phyloP scores from a whole-genome alignment of 1,140 invertebrate genomes.

The Maconellicoccus hirsutus region DNA sequence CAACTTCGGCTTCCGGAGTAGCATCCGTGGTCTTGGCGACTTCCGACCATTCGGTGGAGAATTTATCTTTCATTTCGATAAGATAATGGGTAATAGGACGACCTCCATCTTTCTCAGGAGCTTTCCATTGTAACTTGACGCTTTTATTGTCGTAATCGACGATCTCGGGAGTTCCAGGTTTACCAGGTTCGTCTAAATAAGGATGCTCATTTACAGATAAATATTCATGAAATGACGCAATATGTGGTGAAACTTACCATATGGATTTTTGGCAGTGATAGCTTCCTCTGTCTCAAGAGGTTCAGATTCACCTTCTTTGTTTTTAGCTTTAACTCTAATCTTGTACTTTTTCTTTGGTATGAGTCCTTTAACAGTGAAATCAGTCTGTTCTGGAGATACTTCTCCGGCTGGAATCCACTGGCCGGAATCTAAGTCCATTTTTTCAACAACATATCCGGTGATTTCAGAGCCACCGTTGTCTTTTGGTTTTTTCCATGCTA shows the following conservation, averaged over 20 bases:
- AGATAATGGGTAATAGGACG: constrained; percentile 89
- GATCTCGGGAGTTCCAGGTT: constrained; percentile 82
- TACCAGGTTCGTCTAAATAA: constrained; percentile 61
- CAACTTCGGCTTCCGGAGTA: constrained; percentile 66
- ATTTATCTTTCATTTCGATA: constrained; percentile 94
- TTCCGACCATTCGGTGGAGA: constrained; percentile 76
- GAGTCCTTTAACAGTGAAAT: constrained; percentile 80
- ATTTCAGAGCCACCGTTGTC: constrained; percentile 88
- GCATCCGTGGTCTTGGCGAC: constrained; percentile 65
- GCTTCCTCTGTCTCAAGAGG: constrained; percentile 80
- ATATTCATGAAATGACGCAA: background rate
- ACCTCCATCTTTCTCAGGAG: constrained; percentile 82
- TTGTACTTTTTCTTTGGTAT: constrained; percentile 97
- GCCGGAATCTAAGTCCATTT: constrained; percentile 87
- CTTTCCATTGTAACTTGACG: constrained; percentile 79
- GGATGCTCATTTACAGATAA: no score
- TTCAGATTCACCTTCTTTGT: constrained; percentile 96
- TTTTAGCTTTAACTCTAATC: constrained; percentile 94
- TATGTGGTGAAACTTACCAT: constrained; percentile 46
- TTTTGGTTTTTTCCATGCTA: constrained; percentile 89
- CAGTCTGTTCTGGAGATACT: constrained; percentile 64
- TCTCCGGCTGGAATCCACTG: constrained; percentile 86
- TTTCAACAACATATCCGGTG: constrained; percentile 92
- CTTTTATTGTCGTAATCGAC: constrained; percentile 88
- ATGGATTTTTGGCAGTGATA: constrained; percentile 91